These are phyloP conservation scores for Diorhabda elongata DNA, from an alignment of 1,140 invertebrate genomes.

Conservation along the genomic window DNA sequence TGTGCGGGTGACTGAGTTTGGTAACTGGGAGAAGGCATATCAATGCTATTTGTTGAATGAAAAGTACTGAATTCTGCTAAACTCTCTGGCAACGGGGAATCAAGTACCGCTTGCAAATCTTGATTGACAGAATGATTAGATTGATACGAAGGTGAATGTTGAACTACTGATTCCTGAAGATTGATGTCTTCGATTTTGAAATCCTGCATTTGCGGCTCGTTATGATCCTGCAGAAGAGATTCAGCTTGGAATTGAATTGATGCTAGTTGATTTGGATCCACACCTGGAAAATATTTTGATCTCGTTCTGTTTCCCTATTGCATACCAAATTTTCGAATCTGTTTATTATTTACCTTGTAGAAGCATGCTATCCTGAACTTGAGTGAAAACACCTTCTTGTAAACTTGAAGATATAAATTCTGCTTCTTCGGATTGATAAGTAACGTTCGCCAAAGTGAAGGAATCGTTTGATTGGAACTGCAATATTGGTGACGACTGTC, in stretches of 20 bases:
- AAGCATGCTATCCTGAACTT: slow-evolving; percentile 66
- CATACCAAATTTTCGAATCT: too few relatives aligned
- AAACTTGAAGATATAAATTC: slow-evolving; percentile 69
- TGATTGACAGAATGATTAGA: slow-evolving; percentile 63
- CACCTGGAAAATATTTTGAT: slow-evolving; percentile 41
- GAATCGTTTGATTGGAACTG: slow-evolving; percentile 56
- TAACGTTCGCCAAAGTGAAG: slow-evolving; percentile 59
- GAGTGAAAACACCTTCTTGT: slow-evolving; percentile 74
- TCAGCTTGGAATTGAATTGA: slow-evolving; percentile 54
- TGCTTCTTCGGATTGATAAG: slow-evolving; percentile 60
- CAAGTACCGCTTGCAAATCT: slow-evolving; percentile 67
- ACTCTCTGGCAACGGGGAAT: slow-evolving; percentile 71
- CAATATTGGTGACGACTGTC: slow-evolving; percentile 55
- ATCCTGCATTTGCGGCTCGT: slow-evolving; percentile 62
- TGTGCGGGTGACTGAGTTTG: slow-evolving; percentile 46
- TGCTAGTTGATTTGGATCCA: slow-evolving; percentile 61
- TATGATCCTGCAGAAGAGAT: slow-evolving; percentile 57
- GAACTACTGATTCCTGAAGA: slow-evolving; percentile 36
- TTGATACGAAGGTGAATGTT: slow-evolving; percentile 51
- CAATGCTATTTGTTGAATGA: slow-evolving; percentile 53
- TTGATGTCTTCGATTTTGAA: slow-evolving; percentile 63
- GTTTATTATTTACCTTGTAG: slow-evolving; percentile 52
- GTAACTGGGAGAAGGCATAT: slow-evolving; percentile 47
- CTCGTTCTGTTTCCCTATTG: slow-evolving; percentile 45
- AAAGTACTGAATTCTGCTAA: slow-evolving; percentile 77